Conservation (phyloP, 2,113 vertebrate genomes). For the Actenoides lindsayi region DNA sequence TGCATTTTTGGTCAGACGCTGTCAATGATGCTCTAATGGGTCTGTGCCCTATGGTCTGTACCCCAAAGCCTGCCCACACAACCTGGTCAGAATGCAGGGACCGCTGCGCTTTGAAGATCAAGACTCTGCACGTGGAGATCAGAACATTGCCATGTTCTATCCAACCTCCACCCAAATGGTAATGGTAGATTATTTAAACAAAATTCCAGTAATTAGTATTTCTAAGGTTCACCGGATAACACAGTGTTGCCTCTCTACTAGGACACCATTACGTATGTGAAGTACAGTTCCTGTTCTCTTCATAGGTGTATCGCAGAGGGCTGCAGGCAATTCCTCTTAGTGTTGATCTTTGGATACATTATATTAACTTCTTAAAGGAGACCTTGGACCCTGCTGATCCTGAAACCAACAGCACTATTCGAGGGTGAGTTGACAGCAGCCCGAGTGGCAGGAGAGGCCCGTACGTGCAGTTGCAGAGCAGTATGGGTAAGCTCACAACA, state of each 20-base stretch:
- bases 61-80: slow-evolving; percentile 89
- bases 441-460: rapidly evolving
- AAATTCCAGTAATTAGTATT: slow-evolving; percentile 86
- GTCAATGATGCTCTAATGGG: slow-evolving; percentile 90
- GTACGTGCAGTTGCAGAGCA: rapidly evolving
- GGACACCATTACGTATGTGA: slow-evolving; percentile 70
- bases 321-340: slow-evolving; percentile 98
- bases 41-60: slow-evolving; percentile 92
- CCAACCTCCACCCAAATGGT: slow-evolving; percentile 90
- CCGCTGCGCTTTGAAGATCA: slow-evolving; percentile 89
- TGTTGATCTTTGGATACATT: slow-evolving; percentile 98
- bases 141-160: slow-evolving; percentile 92
- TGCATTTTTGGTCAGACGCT: slow-evolving; percentile 91
- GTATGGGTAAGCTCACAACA: rapidly evolving
- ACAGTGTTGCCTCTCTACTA: slow-evolving; percentile 83
- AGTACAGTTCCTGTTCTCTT: slow-evolving; percentile 77
- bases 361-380: slow-evolving; percentile 95
- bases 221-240: slow-evolving; percentile 87
- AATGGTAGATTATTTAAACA: slow-evolving; percentile 91
- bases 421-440: slow-evolving; percentile 84
- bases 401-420: slow-evolving; percentile 86
- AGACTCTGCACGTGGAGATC: slow-evolving; percentile 89
- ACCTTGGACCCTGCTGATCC: slow-evolving; percentile 87
- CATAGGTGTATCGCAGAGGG: slow-evolving; percentile 94
- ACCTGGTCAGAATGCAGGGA: slow-evolving; percentile 89